Percentiles rank a stretch among this genome's conserved stretches.
These are phyloP conservation scores for Platycercus adscitus DNA, from an alignment of 2,113 vertebrate genomes.

Conservation along the genomic window DNA sequence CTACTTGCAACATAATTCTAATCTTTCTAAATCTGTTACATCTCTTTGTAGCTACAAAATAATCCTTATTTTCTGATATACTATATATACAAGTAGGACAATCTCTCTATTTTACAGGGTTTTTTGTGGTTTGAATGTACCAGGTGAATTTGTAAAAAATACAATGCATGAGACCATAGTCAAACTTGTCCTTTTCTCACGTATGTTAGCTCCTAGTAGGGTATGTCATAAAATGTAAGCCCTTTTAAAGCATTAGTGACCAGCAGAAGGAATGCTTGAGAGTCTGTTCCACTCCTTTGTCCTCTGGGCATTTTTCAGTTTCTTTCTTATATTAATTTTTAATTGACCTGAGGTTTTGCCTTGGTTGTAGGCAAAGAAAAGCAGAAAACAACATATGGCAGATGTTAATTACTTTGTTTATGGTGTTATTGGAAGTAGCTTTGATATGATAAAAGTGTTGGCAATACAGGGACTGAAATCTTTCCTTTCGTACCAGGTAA, in stretches of 20 bases:
- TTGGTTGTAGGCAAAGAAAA: background rate
- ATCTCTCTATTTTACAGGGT: accelerated
- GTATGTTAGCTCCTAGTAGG: background rate
- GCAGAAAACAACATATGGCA: conserved; percentile 19
- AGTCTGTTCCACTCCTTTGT: background rate
- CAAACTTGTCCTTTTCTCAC: background rate
- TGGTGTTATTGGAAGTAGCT: background rate
- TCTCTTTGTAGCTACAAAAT: background rate
- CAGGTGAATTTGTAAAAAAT: background rate
- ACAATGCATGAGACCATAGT: background rate
- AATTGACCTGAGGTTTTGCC: conserved; percentile 21
- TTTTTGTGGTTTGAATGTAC: background rate
- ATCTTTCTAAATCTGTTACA: background rate
- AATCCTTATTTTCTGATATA: background rate
- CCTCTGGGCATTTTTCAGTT: conserved; percentile 20
- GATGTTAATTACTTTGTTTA: conserved; percentile 19
- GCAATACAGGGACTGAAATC: background rate
- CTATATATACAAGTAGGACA: background rate
- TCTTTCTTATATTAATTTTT: conserved; percentile 43
- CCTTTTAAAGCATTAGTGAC: background rate
- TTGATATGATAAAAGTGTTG: background rate
- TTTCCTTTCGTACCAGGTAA: background rate
- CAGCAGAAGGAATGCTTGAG: background rate
- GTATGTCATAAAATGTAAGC: background rate
- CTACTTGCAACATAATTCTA: background rate